Evolutionary conservation across 2,888 invertebrate species (phyloP), one percentile per base, ranked within the genome.

Genomic region (Sicus ferrugineus): DNA sequence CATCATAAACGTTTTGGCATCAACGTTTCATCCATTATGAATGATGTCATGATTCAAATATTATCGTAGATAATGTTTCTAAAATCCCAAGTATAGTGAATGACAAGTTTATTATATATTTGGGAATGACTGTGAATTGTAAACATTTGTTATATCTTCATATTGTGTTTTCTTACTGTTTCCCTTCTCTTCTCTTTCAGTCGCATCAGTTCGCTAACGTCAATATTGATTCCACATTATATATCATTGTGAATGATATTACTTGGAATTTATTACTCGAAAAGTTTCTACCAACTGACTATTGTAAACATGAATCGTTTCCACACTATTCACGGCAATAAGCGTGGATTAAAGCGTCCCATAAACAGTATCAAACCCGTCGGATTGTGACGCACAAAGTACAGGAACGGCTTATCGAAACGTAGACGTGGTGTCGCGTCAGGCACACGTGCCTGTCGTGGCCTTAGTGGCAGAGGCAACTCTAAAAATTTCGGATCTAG

Each of bases 341-440:
- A 89, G 85, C 92, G 90, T 52, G 93, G 95, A 85, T 93, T 95
- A 86, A 93, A 95, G 81, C 95, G 88, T 52, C 95, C 95, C 88
- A 94, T 93, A 82, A 93, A 93, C 65, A 96, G 86, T 78, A 96
- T 93, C 87, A 95, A 89, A 72, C 95, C 95, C n/a, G 95, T 92
- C 1, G 95, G 95, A 84, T 95, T 95, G 84, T 96, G 95, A 80
- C 95, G 89, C 16, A 95, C 93, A 77, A 94, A 92, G 84, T 93
- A 96, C 30, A 96, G 87, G 88, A 96, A 96, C 0, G 95, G 95
- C 80, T 94, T 88, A 78, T 96, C 95, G 81, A 94, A 92, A 77
- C 93, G 90, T 80, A 96, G 87, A 80, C 94, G 88, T 34, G 54
- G 6, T 5, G 92, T 93, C 21, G 88, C 87, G 63, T 93, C 90